A percentile compares a stretch with the other conserved stretches of the same genome.
These are phyloP conservation scores for Zingel zingel DNA, from an alignment of 2,113 vertebrate species.

Conservation along the genomic window DNA sequence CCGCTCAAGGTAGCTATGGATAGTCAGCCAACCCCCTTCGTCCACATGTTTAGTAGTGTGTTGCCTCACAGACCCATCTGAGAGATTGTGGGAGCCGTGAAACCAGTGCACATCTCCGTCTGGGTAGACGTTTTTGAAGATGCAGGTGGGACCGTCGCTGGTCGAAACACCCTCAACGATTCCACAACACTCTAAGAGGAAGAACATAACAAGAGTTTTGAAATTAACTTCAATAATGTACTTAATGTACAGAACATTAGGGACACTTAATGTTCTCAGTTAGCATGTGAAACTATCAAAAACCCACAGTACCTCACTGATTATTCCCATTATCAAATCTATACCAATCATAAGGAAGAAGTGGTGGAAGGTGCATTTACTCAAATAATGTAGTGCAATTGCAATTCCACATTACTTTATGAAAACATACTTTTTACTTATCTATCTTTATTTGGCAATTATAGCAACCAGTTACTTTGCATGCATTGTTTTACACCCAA, in stretches of 20 bases:
- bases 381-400: neutral
- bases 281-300: neutral
- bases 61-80: neutral
- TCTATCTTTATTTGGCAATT: neutral
- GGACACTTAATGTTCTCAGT: neutral
- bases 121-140: constrained; percentile 63
- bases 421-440: too few species aligned
- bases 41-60: constrained; percentile 29
- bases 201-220: constrained; percentile 11
- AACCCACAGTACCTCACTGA: neutral
- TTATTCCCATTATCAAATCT: neutral
- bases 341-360: neutral
- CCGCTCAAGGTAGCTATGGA: constrained; percentile 32
- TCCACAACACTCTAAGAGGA: constrained; percentile 55
- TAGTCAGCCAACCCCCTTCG: constrained; percentile 42
- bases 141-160: constrained; percentile 15
- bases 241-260: neutral
- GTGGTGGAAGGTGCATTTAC: neutral
- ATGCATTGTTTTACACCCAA: neutral
- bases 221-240: neutral
- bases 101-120: constrained; percentile 75
- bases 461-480: neutral
- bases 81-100: constrained; percentile 22
- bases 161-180: neutral
- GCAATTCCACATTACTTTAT: neutral